These are phyloP conservation scores for Sebastes flavidus DNA, from an alignment of 2,797 vertebrate species.

Conservation along the genomic window DNA sequence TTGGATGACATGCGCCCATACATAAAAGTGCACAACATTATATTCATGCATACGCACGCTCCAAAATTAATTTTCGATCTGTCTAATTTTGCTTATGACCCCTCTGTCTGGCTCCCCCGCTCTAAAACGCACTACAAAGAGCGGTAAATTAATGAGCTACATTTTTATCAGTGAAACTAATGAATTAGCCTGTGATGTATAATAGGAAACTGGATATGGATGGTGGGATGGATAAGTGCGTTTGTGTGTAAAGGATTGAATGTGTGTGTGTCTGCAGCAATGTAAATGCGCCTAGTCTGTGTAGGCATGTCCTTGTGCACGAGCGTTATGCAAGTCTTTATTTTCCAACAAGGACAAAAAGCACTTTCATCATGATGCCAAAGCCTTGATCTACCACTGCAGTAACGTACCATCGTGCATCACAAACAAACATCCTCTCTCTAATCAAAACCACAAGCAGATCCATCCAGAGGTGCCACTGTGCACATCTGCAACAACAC, in stretches of 20 bases:
- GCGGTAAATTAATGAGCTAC: constrained; percentile 61
- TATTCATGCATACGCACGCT: background rate
- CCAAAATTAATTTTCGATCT: constrained; percentile 50
- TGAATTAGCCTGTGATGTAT: constrained; percentile 69
- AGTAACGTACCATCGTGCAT: constrained; percentile 41
- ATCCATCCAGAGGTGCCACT: background rate
- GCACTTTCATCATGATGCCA: constrained; percentile 64
- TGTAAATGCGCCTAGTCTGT: background rate
- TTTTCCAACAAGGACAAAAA: constrained; percentile 68
- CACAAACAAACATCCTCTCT: constrained; percentile 23
- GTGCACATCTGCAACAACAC: background rate
- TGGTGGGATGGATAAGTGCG: constrained; percentile 44
- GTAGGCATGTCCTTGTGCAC: constrained; percentile 16
- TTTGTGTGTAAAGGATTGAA: constrained; percentile 2
- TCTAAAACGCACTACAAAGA: constrained; percentile 33
- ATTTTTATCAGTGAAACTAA: constrained; percentile 71
- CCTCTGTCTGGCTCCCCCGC: background rate
- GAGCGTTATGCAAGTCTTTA: constrained; percentile 14
- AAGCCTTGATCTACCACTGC: constrained; percentile 64
- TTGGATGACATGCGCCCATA: background rate
- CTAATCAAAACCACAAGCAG: constrained; percentile 3
- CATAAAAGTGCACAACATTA: constrained; percentile 1
- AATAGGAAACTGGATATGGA: constrained; percentile 51
- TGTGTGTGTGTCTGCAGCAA: background rate
- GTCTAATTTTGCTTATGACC: constrained; percentile 50